Evolutionary conservation across 2,888 invertebrate species (phyloP).

Genomic region (Ormyrus pomaceus): DNA sequence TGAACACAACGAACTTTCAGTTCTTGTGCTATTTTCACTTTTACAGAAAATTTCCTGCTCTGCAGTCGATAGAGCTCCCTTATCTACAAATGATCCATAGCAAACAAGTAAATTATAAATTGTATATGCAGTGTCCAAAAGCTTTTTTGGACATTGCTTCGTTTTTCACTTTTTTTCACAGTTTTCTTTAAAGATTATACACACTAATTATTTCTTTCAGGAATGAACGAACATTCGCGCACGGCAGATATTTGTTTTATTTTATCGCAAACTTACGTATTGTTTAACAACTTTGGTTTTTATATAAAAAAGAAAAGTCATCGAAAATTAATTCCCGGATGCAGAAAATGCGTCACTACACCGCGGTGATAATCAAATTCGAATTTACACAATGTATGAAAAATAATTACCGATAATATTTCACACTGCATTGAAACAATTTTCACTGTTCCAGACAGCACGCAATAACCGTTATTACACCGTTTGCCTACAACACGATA

Average conservation of each 20-base stretch:
- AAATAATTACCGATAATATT: slow-evolving; percentile 47
- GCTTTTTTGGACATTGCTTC: slow-evolving; percentile 15
- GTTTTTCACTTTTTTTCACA: slow-evolving; percentile 1
- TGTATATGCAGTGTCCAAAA: slow-evolving; percentile 14
- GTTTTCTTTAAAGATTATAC: slow-evolving; percentile 26
- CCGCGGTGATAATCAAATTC: slow-evolving; percentile 41
- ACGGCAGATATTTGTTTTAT: slow-evolving; percentile 7
- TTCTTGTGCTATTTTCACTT: slow-evolving; percentile 18
- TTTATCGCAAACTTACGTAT: slow-evolving; percentile 38
- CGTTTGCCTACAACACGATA: slow-evolving; percentile 62
- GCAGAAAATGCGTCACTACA: slow-evolving; percentile 38
- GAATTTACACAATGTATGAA: slow-evolving; percentile 46
- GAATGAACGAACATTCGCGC: slow-evolving; percentile 25
- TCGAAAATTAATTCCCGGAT: slow-evolving; percentile 41
- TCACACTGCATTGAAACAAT: slow-evolving; percentile 36
- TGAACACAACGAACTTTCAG: slow-evolving; percentile 4
- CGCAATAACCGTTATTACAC: slow-evolving; percentile 61
- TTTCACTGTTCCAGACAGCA: slow-evolving; percentile 58
- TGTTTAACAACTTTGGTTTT: slow-evolving; percentile 51
- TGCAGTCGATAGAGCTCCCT: background rate
- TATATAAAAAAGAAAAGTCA: slow-evolving; percentile 40
- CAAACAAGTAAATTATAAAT: slow-evolving; percentile 40
- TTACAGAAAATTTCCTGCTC: slow-evolving; percentile 27
- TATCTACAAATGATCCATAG: slow-evolving; percentile 41
- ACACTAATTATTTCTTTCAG: slow-evolving; percentile 41